Base-by-base conservation (phyloP, 2,888 invertebrate species). In the Xestia xanthographa region DNA sequence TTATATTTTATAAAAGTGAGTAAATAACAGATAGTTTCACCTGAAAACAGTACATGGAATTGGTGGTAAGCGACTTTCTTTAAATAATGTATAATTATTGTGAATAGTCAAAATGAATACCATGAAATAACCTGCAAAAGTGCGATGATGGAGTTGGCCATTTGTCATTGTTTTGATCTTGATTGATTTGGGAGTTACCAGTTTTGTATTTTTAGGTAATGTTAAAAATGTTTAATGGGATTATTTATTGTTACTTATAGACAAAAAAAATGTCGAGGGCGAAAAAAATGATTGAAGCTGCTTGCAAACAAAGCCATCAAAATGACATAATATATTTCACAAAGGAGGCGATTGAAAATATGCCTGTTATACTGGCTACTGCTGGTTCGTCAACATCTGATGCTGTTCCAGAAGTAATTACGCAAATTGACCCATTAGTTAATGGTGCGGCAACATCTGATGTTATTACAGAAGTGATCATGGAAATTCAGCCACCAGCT, bases 291-390 rank as follows among this genome's bases (percentile, higher is more conserved):
- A 43, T 72, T 72, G 66, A 75, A 76, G 66, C 72, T 72, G 76
- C 76, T 76, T 76, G 72, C 72, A 72, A 76, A 60, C 65, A 60
- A 72, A 72, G 72, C 9, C 72, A 14, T 71, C 71, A 76, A 76
- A 72, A 71, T 72, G 66, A 76, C 5, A 71, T 71, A 66, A 72
- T 76, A 72, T 76, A 72, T 76, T 76, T 76, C 72, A 76, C 72
- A 77, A 77, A 77, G 72, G 72, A 77, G 62, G 66, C 72, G 26
- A 72, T 72, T 76, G 66, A 72, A 58, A 72, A 76, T 72, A 72
- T 72, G 72, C 72, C 72, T 77, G 72, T 77, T 77, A 72, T 77
- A 72, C 76, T 77, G 76, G 72, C 34, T n/a, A n/a, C 67, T 77
- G 72, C 76, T 76, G 72, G 26, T 72, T 66, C 76, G 72, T 43